Conservation (phyloP, 2,888 invertebrate species). For the Acanthosepion lycidas region DNA sequence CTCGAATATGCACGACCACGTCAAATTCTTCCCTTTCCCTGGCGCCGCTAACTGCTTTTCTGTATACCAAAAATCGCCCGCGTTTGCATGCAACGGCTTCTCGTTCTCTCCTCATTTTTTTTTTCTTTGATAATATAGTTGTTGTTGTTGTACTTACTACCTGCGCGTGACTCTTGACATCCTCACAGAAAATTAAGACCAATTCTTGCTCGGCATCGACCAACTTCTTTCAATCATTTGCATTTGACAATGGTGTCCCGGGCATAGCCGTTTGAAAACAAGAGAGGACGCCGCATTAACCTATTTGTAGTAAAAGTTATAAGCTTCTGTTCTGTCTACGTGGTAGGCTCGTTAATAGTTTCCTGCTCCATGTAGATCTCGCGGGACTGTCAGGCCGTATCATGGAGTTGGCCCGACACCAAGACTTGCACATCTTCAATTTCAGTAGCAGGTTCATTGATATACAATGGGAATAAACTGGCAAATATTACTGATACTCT, state of each 20-base stretch:
- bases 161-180: neutral
- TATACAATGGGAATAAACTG: slow-evolving; percentile 33
- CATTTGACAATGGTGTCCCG: slow-evolving; percentile 4
- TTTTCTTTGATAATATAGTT: slow-evolving; percentile 5
- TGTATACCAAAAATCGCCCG: neutral
- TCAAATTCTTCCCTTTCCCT: neutral
- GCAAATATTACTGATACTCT: neutral
- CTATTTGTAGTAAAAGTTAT: slow-evolving; percentile 33
- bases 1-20: no score
- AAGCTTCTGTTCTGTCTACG: slow-evolving; percentile 33
- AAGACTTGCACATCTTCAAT: slow-evolving; percentile 33
- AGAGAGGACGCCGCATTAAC: slow-evolving; percentile 21
- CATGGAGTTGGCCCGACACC: slow-evolving; percentile 33
- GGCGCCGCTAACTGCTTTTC: neutral
- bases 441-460: slow-evolving; percentile 15
- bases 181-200: neutral
- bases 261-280: slow-evolving; percentile 3
- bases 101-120: neutral
- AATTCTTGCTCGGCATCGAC: neutral
- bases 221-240: slow-evolving; percentile 6
- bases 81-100: neutral
- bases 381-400: slow-evolving; percentile 23
- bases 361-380: slow-evolving; percentile 33
- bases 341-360: slow-evolving; percentile 1
- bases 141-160: neutral